Conservation (phyloP, 2,888 invertebrate species). For the Mythimna loreyi region DNA sequence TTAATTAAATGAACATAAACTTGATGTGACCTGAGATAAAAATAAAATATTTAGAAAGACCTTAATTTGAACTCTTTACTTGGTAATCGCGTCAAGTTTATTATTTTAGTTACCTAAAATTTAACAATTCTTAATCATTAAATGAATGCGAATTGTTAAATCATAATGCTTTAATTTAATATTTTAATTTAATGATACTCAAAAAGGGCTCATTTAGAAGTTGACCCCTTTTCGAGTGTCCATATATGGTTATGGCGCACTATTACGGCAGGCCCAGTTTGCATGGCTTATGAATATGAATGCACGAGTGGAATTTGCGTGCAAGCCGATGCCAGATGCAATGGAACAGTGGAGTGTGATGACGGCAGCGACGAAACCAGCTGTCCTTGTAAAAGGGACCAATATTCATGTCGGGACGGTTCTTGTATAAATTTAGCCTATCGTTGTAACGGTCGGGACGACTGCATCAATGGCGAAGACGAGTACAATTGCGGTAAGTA, state of each 20-base stretch:
- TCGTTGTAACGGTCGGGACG: constrained; percentile 91
- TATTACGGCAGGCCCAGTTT: constrained; percentile 86
- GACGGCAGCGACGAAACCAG: constrained; percentile 87
- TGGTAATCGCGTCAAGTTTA: constrained; percentile 41
- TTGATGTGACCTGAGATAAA: constrained; percentile 28
- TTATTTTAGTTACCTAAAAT: constrained; percentile 18
- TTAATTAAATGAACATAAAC: constrained; percentile 37
- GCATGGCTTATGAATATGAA: constrained; percentile 91
- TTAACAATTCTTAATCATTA: constrained; percentile 25
- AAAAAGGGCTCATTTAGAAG: constrained; percentile 43
- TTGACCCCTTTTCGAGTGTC: constrained; percentile 65
- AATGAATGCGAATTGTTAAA: constrained; percentile 4
- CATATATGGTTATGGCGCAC: constrained; percentile 82
- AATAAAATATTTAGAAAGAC: not conserved
- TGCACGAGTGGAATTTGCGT: constrained; percentile 93
- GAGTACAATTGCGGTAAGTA: constrained; percentile 90
- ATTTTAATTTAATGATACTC: constrained; percentile 52
- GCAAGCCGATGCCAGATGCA: constrained; percentile 87
- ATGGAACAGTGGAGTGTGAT: constrained; percentile 88
- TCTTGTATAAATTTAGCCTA: constrained; percentile 92
- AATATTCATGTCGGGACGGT: constrained; percentile 92
- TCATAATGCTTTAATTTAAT: constrained; percentile 16
- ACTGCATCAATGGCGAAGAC: constrained; percentile 92
- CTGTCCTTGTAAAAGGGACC: constrained; percentile 86
- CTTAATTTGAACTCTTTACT: not conserved